phyloP scores from a whole-genome alignment of 2,113 vertebrate genomes.

The Myotis lucifugus region DNA sequence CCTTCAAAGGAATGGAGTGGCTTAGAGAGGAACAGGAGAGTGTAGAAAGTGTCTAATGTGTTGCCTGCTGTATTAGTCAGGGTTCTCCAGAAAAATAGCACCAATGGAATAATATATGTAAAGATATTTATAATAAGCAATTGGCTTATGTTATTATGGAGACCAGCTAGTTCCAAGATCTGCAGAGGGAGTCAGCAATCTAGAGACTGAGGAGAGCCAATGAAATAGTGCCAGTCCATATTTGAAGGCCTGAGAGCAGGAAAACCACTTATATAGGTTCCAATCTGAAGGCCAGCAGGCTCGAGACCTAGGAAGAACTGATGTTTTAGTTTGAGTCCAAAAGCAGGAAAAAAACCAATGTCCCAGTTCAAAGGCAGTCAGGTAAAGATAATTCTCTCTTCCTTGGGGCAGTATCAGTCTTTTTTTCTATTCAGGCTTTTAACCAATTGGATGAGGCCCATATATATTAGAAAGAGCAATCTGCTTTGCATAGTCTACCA shows the following conservation, averaged over 20 bases:
- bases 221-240: too few species aligned
- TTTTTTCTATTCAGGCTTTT: background rate
- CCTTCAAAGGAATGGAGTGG: background rate
- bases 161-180: background rate
- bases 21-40: background rate
- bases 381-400: background rate
- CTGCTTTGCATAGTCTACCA: background rate
- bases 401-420: background rate
- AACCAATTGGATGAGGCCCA: background rate
- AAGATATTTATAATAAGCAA: background rate
- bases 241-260: background rate
- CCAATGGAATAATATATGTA: background rate
- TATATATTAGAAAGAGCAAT: background rate
- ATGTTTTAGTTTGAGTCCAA: background rate
- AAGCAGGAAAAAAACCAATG: background rate
- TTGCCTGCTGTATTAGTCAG: background rate
- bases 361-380: background rate
- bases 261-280: background rate
- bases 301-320: background rate
- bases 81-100: background rate
- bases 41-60: too few species aligned
- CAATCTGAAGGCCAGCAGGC: background rate
- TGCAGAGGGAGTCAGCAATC: rapidly evolving
- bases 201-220: background rate
- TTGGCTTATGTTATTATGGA: background rate